A percentile compares a stretch with the other conserved stretches of the same genome.
These are phyloP conservation scores for Leucozona laternaria DNA, from an alignment of 2,888 invertebrate species.

Conservation along the genomic window DNA sequence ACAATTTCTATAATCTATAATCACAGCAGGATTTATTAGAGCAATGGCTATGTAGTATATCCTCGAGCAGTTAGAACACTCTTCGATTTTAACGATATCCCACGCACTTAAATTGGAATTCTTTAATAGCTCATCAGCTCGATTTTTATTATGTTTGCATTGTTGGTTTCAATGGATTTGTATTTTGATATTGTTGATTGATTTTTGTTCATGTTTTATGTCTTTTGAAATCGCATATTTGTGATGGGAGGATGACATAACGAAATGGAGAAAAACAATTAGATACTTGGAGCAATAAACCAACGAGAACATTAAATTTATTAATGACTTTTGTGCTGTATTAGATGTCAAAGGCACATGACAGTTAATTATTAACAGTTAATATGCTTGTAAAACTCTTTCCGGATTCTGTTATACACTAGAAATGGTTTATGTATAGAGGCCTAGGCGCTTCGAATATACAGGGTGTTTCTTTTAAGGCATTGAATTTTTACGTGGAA, in stretches of 20 bases:
- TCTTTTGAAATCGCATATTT: not conserved
- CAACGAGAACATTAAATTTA: not conserved
- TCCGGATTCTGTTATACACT: no score
- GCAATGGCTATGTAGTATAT: not conserved
- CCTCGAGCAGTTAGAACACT: not conserved
- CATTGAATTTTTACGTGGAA: no score
- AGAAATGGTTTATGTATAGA: no score
- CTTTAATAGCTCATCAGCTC: not conserved
- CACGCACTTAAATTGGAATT: not conserved
- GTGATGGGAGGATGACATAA: not conserved
- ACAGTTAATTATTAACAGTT: no score
- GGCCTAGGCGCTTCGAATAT: no score
- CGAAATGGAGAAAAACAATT: not conserved
- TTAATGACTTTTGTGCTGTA: not conserved
- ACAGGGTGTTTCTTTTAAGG: no score
- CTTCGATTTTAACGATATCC: conserved; percentile 13
- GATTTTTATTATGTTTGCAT: conserved; percentile 16
- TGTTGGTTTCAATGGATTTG: not conserved
- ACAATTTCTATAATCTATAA: conserved; percentile 1
- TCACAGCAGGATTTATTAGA: conserved; percentile 1
- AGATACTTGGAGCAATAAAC: not conserved
- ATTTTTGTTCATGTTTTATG: not conserved
- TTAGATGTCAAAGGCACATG: no score
- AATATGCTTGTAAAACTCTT: no score
- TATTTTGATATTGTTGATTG: not conserved